Conservation (phyloP, 2,797 vertebrate genomes). For the Myotis vivesi region DNA sequence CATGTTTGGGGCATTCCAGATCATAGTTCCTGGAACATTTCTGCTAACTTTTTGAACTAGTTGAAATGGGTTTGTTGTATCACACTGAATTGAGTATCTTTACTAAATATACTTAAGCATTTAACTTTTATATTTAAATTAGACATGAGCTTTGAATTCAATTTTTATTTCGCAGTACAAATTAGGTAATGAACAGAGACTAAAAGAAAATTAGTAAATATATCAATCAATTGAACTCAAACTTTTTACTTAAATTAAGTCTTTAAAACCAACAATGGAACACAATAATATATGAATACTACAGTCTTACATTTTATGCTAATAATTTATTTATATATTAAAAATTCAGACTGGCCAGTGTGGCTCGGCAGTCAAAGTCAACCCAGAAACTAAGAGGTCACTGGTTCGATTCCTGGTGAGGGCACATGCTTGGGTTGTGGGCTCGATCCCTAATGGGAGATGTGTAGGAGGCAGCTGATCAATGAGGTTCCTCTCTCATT, state of each 20-base stretch:
- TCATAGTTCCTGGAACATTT: neutral
- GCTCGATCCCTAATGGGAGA: no score
- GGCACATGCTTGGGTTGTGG: no score
- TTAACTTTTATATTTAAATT: neutral
- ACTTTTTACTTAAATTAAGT: neutral
- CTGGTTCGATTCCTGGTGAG: no score
- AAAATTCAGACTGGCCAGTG: neutral
- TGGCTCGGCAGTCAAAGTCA: no score
- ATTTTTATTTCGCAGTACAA: neutral
- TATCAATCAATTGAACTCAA: neutral
- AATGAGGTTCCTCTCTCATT: no score
- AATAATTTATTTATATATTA: neutral
- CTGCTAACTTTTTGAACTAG: neutral
- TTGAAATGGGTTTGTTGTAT: neutral
- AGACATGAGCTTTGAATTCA: constrained; percentile 12
- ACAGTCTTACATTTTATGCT: neutral
- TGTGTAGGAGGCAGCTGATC: no score
- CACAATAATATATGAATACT: neutral
- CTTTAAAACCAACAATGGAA: neutral
- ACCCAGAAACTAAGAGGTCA: no score
- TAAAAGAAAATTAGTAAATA: neutral
- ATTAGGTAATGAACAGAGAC: neutral
- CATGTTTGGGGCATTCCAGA: neutral
- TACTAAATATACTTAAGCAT: constrained; percentile 25
- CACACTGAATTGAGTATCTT: neutral